Conservation (phyloP, 2,797 vertebrate species). For the Protosalanx chinensis region DNA sequence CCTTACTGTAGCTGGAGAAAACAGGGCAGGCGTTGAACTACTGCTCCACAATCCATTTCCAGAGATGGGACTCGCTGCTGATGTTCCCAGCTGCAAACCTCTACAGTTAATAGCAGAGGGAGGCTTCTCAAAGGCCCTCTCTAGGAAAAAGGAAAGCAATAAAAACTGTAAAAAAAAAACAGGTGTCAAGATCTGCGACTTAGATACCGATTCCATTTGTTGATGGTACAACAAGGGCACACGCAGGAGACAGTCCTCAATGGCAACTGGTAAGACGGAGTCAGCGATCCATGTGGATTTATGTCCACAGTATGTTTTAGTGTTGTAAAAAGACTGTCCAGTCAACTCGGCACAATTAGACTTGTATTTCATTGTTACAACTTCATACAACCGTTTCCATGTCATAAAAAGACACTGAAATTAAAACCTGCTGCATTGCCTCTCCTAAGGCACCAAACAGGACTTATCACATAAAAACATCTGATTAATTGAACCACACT, state of each 20-base stretch:
- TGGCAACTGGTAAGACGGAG: conserved; percentile 12
- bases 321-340: conserved; percentile 40
- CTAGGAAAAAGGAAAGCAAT: conserved; percentile 18
- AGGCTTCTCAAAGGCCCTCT: conserved; percentile 24
- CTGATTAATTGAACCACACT: conserved; percentile 23
- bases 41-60: conserved; percentile 43
- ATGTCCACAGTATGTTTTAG: conserved; percentile 31
- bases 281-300: conserved; percentile 39
- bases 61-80: conserved; percentile 44
- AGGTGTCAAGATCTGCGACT: conserved; percentile 31
- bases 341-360: conserved; percentile 44
- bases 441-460: conserved; percentile 16
- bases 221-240: conserved; percentile 29
- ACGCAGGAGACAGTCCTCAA: conserved; percentile 12
- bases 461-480: conserved; percentile 18
- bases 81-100: conserved; percentile 28
- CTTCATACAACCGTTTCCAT: conserved; percentile 29
- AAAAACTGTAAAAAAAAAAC: conserved; percentile 26
- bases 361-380: conserved; percentile 49
- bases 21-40: conserved; percentile 51
- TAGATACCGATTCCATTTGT: conserved; percentile 14
- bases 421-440: conserved; percentile 37
- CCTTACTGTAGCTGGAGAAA: conserved; percentile 40
- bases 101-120: conserved; percentile 2
- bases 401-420: conserved; percentile 38